Evolutionary conservation across 2,888 invertebrate genomes (phyloP).

Genomic region (Phlogophora meticulosa): DNA sequence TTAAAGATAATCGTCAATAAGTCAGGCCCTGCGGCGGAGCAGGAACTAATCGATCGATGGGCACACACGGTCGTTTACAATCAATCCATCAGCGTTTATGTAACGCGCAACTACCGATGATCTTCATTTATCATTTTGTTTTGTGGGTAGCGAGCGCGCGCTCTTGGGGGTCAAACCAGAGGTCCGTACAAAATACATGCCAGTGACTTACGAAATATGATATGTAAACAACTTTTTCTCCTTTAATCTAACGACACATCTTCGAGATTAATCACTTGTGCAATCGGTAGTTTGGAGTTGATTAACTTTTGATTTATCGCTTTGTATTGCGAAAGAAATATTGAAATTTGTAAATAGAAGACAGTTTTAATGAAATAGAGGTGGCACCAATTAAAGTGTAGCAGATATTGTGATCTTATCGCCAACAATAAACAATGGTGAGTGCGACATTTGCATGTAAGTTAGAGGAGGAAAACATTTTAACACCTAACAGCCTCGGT

Average conservation of each 20-base stretch:
- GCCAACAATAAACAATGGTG: conserved; percentile 81
- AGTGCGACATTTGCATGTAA: conserved; percentile 82
- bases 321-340: conserved; percentile 43
- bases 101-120: conserved; percentile 88
- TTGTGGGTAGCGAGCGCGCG: conserved; percentile 85
- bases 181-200: conserved; percentile 79
- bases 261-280: conserved; percentile 67
- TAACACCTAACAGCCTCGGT: conserved; percentile 83
- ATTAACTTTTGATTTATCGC: conserved; percentile 66
- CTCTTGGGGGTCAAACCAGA: conserved; percentile 85
- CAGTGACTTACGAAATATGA: conserved; percentile 78
- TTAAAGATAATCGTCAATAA: conserved; percentile 88
- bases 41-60: conserved; percentile 89
- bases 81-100: conserved; percentile 90
- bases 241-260: conserved; percentile 72
- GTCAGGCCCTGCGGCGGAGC: conserved; percentile 79
- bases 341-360: conserved; percentile 41
- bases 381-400: conserved; percentile 76
- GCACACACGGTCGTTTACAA: conserved; percentile 87
- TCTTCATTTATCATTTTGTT: conserved; percentile 90
- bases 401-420: conserved; percentile 80
- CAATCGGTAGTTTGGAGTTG: conserved; percentile 67
- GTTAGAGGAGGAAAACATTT: conserved; percentile 82
- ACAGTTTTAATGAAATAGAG: conserved; percentile 51
- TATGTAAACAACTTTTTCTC: conserved; percentile 82